A percentile compares a stretch with the other conserved stretches of the same genome.
Conservation (phyloP, 2,888 invertebrate genomes). For the Esperia sulphurella region DNA sequence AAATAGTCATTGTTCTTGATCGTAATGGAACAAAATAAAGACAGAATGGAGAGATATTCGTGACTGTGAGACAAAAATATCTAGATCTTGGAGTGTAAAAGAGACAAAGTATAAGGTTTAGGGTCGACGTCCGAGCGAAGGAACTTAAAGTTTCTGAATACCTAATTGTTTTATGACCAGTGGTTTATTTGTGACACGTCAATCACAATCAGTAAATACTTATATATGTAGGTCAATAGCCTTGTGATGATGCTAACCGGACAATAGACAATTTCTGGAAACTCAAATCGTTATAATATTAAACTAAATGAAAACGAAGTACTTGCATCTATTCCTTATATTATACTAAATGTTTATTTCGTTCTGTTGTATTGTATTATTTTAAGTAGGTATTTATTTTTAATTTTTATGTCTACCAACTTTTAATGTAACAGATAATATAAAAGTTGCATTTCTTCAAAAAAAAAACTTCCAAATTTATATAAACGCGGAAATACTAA, state of each 20-base stretch:
- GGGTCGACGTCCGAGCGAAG: constrained; percentile 75
- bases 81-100: constrained; percentile 38
- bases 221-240: too few relatives aligned
- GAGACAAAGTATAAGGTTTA: constrained; percentile 63
- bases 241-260: too few relatives aligned
- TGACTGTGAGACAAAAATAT: constrained; percentile 68
- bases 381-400: too few relatives aligned
- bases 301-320: too few relatives aligned
- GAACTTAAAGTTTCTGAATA: constrained; percentile 52
- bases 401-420: too few relatives aligned
- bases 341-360: too few relatives aligned
- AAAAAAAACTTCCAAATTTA: too few relatives aligned
- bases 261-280: neutral
- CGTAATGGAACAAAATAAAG: constrained; percentile 78
- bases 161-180: constrained; percentile 4
- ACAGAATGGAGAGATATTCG: constrained; percentile 77
- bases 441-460: too few relatives aligned
- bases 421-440: too few relatives aligned
- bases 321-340: too few relatives aligned
- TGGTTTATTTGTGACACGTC: constrained; percentile 58
- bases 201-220: constrained; percentile 25
- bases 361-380: too few relatives aligned
- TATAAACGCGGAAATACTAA: too few relatives aligned
- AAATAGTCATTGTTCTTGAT: constrained; percentile 75
- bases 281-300: neutral